Conservation (phyloP, 1,140 invertebrate species). For the Drosophila tsacasi region DNA sequence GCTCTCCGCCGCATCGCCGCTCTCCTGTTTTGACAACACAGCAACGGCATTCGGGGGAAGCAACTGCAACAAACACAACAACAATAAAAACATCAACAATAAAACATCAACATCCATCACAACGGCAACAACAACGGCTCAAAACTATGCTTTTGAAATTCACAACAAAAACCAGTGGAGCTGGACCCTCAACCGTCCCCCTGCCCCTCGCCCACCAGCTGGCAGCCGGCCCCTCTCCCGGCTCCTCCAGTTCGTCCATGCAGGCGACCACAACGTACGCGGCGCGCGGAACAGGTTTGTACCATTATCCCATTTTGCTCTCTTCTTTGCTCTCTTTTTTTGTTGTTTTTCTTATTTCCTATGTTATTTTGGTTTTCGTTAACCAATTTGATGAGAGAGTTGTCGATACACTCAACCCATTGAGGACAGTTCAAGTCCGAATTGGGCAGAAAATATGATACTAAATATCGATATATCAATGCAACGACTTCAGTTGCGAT, state of each 20-base stretch:
- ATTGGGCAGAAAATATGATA: not conserved
- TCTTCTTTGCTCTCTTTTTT: conserved; percentile 21
- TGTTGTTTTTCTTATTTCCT: conserved; percentile 4
- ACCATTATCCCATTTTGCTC: conserved; percentile 17
- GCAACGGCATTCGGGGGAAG: conserved; percentile 5
- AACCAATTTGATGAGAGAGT: conserved; percentile 1
- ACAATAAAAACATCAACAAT: conserved; percentile 1
- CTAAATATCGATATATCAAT: not conserved
- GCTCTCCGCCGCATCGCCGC: conserved; percentile 8
- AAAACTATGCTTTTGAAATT: conserved; percentile 53
- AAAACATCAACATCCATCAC: not conserved
- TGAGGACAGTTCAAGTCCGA: not conserved
- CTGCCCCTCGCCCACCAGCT: conserved; percentile 21
- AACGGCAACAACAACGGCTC: conserved; percentile 20
- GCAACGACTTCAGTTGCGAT: not conserved
- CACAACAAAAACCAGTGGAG: conserved; percentile 57
- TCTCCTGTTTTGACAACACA: not conserved
- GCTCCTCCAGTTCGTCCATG: conserved; percentile 65
- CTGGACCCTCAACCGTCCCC: conserved; percentile 49
- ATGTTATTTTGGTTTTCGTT: conserved; percentile 8
- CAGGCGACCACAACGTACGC: conserved; percentile 70
- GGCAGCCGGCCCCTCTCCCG: conserved; percentile 31
- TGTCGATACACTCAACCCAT: conserved; percentile 7
- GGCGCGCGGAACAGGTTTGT: conserved; percentile 78
- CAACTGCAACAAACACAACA: conserved; percentile 8